These are phyloP conservation scores for Pavo muticus DNA, from an alignment of 2,113 vertebrate species.

Conservation along the genomic window DNA sequence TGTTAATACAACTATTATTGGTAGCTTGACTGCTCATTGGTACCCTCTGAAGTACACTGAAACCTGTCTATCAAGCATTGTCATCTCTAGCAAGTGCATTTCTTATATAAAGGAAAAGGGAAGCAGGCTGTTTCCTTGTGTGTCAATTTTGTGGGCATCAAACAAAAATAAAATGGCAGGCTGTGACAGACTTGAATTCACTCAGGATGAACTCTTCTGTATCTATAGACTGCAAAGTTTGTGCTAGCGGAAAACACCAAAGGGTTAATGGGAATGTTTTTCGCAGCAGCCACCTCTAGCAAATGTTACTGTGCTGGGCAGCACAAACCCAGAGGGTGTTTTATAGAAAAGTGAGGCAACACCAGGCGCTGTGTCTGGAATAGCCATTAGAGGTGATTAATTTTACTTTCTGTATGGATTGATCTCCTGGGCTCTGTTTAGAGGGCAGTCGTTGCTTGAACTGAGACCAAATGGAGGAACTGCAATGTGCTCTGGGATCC, in stretches of 20 bases:
- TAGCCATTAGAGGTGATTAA: not conserved
- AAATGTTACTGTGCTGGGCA: not conserved
- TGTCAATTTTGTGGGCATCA: not conserved
- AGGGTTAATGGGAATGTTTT: not conserved
- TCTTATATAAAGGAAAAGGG: not conserved
- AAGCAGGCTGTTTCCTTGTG: not conserved
- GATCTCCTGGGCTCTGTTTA: not conserved
- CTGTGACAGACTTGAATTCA: not conserved
- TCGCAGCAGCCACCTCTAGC: not conserved
- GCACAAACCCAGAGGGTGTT: not conserved
- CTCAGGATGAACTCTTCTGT: not conserved
- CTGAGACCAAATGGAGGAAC: not conserved
- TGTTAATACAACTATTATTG: not conserved
- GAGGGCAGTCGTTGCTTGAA: not conserved
- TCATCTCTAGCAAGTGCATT: not conserved
- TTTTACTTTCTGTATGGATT: not conserved
- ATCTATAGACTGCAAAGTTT: not conserved
- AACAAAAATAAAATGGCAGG: not conserved
- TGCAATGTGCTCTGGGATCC: not conserved
- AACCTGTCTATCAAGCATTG: not conserved
- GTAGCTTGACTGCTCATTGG: not conserved
- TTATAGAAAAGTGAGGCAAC: not conserved
- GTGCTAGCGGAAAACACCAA: not conserved
- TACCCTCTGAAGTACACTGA: not conserved
- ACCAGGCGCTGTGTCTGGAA: not conserved